phyloP scores from a whole-genome alignment of 1,140 invertebrate species.

The Streblospio benedicti region DNA sequence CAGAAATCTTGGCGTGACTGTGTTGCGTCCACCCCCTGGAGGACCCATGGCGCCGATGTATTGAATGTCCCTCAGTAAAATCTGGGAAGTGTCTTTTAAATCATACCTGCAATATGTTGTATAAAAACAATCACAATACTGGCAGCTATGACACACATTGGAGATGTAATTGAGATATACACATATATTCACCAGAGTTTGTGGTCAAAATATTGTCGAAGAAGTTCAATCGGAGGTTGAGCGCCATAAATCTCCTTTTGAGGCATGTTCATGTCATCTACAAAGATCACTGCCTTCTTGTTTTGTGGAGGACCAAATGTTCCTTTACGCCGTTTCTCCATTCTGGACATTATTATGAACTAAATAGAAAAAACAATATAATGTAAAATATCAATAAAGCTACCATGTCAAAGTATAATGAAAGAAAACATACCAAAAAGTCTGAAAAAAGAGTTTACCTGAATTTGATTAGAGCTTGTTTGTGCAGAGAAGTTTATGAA shows the following conservation, averaged over 20 bases:
- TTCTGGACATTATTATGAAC: conserved; percentile 54
- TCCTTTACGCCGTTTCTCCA: conserved; percentile 45
- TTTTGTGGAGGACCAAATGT: conserved; percentile 45
- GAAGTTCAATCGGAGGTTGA: conserved; percentile 46
- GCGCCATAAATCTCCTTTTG: conserved; percentile 45
- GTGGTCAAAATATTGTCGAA: conserved; percentile 45
- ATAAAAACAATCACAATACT: too few species aligned
- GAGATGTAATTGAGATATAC: background rate
- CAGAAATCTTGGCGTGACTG: conserved; percentile 42
- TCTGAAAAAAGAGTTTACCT: background rate
- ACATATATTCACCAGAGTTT: conserved; percentile 46
- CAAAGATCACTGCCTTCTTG: conserved; percentile 45
- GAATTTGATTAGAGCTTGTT: conserved; percentile 42
- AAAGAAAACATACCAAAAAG: background rate
- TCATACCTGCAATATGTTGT: too few species aligned
- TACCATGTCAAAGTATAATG: background rate
- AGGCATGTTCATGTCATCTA: conserved; percentile 49
- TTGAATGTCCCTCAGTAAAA: conserved; percentile 42
- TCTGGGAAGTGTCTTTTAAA: conserved; percentile 44
- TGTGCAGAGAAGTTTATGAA: conserved; percentile 49
- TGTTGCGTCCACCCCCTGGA: conserved; percentile 44
- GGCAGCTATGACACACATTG: too few species aligned
- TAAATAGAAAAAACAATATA: conserved; percentile 34
- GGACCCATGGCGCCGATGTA: conserved; percentile 47
- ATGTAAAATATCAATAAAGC: background rate